Conservation (phyloP, 1,140 invertebrate species). For the Caenorhabditis remanei region DNA sequence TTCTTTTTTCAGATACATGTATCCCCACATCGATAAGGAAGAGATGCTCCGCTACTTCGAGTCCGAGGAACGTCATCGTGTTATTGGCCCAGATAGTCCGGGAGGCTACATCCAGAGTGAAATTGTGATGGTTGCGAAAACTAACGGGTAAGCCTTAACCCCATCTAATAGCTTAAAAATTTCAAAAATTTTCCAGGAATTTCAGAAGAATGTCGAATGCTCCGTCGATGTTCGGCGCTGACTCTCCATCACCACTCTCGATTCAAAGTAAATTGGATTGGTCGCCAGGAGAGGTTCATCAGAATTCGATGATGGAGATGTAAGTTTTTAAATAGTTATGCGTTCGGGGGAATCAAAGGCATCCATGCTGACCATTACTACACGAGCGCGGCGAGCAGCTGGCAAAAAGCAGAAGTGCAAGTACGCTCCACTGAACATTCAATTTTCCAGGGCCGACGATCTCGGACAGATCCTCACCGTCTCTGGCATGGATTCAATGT, state of each 20-base stretch:
- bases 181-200: neutral
- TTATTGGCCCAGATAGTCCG: constrained; percentile 70
- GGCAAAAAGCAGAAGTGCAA: constrained; percentile 37
- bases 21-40: constrained; percentile 77
- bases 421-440: neutral
- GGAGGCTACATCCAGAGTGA: constrained; percentile 76
- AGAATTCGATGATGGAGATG: constrained; percentile 73
- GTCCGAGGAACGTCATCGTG: constrained; percentile 72
- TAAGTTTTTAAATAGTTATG: constrained; percentile 62
- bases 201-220: constrained; percentile 67
- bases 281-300: constrained; percentile 75
- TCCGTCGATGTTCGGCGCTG: constrained; percentile 71
- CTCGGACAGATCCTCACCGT: constrained; percentile 41
- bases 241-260: constrained; percentile 75
- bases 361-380: constrained; percentile 67
- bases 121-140: constrained; percentile 78
- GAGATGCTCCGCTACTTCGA: constrained; percentile 76
- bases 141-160: constrained; percentile 62
- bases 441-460: constrained; percentile 60
- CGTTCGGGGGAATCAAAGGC: neutral
- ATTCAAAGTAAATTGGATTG: constrained; percentile 74
- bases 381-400: constrained; percentile 66
- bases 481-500: constrained; percentile 26
- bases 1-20: constrained; percentile 61
- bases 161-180: neutral